Evolutionary conservation across 1,140 invertebrate species (phyloP).

Genomic region (Triops cancriformis): DNA sequence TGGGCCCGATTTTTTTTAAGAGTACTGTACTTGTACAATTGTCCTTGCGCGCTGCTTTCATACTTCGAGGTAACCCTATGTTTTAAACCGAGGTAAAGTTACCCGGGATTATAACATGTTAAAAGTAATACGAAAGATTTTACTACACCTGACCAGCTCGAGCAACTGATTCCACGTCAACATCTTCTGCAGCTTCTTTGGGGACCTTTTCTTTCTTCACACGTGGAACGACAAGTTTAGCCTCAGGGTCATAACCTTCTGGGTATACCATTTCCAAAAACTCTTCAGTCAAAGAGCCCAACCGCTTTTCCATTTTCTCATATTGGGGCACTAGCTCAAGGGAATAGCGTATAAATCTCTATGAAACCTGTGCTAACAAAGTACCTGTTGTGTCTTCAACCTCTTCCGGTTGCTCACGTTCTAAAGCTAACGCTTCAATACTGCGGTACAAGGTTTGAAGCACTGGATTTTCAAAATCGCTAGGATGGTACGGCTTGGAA

Average conservation of each 20-base stretch:
- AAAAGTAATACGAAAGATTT: background rate
- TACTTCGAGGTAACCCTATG: too few species aligned
- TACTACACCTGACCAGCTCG: background rate
- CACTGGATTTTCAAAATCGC: constrained; percentile 42
- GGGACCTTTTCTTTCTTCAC: background rate
- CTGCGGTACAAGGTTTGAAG: constrained; percentile 46
- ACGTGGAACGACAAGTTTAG: background rate
- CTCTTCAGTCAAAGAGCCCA: constrained; percentile 40
- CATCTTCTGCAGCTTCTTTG: background rate
- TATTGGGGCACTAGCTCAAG: constrained; percentile 36
- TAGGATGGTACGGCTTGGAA: constrained; percentile 41
- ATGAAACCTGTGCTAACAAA: constrained; percentile 18
- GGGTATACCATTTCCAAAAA: constrained; percentile 42
- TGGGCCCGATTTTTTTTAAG: too few species aligned
- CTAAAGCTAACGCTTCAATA: constrained; percentile 46
- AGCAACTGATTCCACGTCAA: background rate
- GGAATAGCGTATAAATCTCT: background rate
- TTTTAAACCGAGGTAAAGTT: background rate
- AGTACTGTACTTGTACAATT: too few species aligned
- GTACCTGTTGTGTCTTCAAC: constrained; percentile 43
- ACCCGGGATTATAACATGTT: too few species aligned
- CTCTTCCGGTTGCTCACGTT: constrained; percentile 41
- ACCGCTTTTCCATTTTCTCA: constrained; percentile 39
- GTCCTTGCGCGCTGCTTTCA: too few species aligned
- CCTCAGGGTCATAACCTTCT: constrained; percentile 14